These are phyloP conservation scores for Drosophila anceps DNA, from an alignment of 2,888 invertebrate species.

Conservation along the genomic window DNA sequence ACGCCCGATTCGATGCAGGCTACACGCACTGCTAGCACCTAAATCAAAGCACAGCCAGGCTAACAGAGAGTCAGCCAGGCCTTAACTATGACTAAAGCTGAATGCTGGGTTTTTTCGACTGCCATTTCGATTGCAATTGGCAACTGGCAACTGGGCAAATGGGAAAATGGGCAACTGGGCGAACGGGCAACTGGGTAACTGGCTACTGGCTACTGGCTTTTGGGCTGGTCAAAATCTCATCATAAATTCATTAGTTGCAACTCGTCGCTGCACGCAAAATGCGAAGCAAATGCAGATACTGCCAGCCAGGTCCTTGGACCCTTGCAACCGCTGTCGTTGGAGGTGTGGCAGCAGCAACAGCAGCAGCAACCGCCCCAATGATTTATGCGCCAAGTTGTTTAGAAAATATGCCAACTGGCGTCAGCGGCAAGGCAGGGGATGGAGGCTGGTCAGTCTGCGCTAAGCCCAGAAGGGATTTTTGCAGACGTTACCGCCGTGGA, in stretches of 20 bases:
- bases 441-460: slow-evolving; percentile 19
- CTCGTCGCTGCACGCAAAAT: slow-evolving; percentile 71
- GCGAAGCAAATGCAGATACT: slow-evolving; percentile 19
- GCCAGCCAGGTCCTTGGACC: slow-evolving; percentile 19
- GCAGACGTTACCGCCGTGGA: slow-evolving; percentile 50
- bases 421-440: not conserved
- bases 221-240: slow-evolving; percentile 71
- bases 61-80: not conserved
- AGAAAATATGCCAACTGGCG: slow-evolving; percentile 75
- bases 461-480: slow-evolving; percentile 72
- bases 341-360: slow-evolving; percentile 60
- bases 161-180: slow-evolving; percentile 14
- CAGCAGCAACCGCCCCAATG: slow-evolving; percentile 63
- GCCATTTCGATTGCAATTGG: slow-evolving; percentile 51
- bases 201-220: slow-evolving; percentile 48
- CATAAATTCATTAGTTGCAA: slow-evolving; percentile 80
- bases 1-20: slow-evolving; percentile 47
- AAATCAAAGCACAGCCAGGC: slow-evolving; percentile 33
- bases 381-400: slow-evolving; percentile 78
- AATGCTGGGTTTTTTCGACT: slow-evolving; percentile 37
- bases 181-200: slow-evolving; percentile 9
- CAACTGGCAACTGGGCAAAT: slow-evolving; percentile 1
- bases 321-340: slow-evolving; percentile 57
- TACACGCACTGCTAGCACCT: slow-evolving; percentile 43
- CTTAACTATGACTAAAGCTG: slow-evolving; percentile 2